These are phyloP conservation scores for Augochlorella aurata DNA, from an alignment of 2,888 invertebrate genomes.

Conservation along the genomic window DNA sequence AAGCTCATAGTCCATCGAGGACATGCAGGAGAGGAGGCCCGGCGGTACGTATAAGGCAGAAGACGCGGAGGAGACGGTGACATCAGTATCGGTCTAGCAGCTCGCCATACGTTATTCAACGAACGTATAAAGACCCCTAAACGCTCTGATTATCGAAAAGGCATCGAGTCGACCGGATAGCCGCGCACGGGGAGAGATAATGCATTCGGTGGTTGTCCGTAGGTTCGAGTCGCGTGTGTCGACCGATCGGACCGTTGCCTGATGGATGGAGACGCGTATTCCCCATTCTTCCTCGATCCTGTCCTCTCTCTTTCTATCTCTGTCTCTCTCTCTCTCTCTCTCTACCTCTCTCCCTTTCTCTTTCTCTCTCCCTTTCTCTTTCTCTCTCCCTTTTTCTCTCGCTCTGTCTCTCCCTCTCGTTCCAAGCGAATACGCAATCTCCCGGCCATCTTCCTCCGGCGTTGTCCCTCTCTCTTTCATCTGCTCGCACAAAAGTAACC, in stretches of 20 bases:
- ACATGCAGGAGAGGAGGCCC: background rate
- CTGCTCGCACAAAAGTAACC: slow-evolving; percentile 59
- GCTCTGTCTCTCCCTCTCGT: background rate
- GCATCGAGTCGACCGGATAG: slow-evolving; percentile 42
- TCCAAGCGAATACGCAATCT: slow-evolving; percentile 5
- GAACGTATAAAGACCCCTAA: slow-evolving; percentile 57
- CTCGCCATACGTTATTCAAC: slow-evolving; percentile 54
- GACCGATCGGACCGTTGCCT: slow-evolving; percentile 76
- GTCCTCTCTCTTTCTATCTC: slow-evolving; percentile 60
- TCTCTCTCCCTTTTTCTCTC: too few species aligned
- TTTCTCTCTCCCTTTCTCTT: too few species aligned
- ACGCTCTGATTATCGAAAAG: slow-evolving; percentile 57
- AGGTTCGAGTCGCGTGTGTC: slow-evolving; percentile 75
- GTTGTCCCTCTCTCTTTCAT: slow-evolving; percentile 40
- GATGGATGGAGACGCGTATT: slow-evolving; percentile 80
- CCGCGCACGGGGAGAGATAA: slow-evolving; percentile 71
- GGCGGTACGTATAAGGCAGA: slow-evolving; percentile 37
- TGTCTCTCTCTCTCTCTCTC: slow-evolving; percentile 11
- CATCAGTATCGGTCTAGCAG: slow-evolving; percentile 47
- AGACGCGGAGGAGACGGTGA: slow-evolving; percentile 41
- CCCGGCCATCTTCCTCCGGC: slow-evolving; percentile 19
- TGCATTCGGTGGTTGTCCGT: slow-evolving; percentile 76
- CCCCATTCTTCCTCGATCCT: slow-evolving; percentile 75
- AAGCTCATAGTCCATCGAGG: slow-evolving; percentile 22
- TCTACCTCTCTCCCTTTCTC: too few species aligned